Evolutionary conservation across 2,797 vertebrate genomes (phyloP).

Genomic region (Masticophis lateralis): DNA sequence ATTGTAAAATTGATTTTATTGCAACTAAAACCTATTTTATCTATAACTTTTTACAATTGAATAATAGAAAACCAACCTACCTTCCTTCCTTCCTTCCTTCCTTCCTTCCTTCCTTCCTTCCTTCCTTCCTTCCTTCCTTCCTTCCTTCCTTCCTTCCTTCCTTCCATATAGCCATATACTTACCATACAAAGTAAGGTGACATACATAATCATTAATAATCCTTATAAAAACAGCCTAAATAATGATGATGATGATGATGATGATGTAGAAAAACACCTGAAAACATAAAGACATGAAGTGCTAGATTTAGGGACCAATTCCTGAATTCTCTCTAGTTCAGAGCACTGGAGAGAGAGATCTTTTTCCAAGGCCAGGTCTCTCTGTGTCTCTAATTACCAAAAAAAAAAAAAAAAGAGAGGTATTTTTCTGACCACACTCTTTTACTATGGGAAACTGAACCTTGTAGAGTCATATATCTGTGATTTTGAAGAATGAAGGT

Average conservation of each 20-base stretch:
- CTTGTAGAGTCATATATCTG: not conserved
- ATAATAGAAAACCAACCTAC: not conserved
- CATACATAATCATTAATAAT: not conserved
- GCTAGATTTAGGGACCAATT: not conserved
- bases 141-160: not conserved
- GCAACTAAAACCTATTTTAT: not conserved
- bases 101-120: no score
- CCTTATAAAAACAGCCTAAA: not conserved
- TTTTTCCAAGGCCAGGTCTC: not conserved
- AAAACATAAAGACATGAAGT: not conserved
- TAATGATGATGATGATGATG: not conserved
- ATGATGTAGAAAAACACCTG: not conserved
- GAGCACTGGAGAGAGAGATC: not conserved
- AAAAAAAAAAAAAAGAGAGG: not conserved
- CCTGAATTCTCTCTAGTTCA: not conserved
- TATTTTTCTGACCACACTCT: not conserved
- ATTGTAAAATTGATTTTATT: not conserved
- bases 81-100: not conserved
- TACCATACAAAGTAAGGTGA: not conserved
- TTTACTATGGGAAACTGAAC: not conserved
- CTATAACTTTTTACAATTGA: not conserved
- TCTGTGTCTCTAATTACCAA: not conserved
- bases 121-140: no score
- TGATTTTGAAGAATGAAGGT: not conserved
- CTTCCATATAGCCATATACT: not conserved